Base-by-base conservation (phyloP, 2,888 invertebrate species). In the Cheilosia pagana region DNA sequence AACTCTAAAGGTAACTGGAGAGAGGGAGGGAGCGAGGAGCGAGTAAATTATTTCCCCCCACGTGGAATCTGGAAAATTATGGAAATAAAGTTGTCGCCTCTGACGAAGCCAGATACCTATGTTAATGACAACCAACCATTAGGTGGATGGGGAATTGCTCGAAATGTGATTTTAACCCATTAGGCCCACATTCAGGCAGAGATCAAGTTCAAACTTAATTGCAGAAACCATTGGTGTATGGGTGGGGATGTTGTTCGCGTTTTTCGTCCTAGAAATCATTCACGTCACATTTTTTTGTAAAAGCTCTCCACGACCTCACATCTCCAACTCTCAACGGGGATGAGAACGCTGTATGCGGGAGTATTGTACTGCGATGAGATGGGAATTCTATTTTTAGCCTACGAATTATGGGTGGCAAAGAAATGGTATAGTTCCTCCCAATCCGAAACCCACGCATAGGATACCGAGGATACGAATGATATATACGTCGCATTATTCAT, bases 381-480 rank as follows among this genome's bases (percentile, higher is more conserved):
- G 48, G 68, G 60, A 45, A 45, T 55, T 70, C 77, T 77, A 77
- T 77, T 70, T 77, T 77, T 77, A 77, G 50, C 77, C 41, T 19
- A 43, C 43, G 62, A 19, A 53, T 19, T 62, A n/a, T n/a, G 53
- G 60, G 3, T 31, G 41, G n/a, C 14, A 52, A 35, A 39, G 25
- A 25, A 65, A 67, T 55, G 50, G 43, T 7, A 35, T 7, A 35
- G 31, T 43, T 23, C 43, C 35, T 76, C 59, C 10, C 14, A 41
- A 35, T 16, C 28, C 28, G 21, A 21, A 39, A 25, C n/a, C 21
- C 50, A 50, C 71, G 39, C 25, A 48, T 25, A 14, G n/a, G 14
- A 41, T 16, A 25, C 21, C 21, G 1, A 43, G 10, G 14, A 16
- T 35, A 50, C 39, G 19, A 45, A 19, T 14, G 43, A 43, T 43